Evolutionary conservation across 2,888 invertebrate genomes (phyloP).

Genomic region (Craniophora ligustri): DNA sequence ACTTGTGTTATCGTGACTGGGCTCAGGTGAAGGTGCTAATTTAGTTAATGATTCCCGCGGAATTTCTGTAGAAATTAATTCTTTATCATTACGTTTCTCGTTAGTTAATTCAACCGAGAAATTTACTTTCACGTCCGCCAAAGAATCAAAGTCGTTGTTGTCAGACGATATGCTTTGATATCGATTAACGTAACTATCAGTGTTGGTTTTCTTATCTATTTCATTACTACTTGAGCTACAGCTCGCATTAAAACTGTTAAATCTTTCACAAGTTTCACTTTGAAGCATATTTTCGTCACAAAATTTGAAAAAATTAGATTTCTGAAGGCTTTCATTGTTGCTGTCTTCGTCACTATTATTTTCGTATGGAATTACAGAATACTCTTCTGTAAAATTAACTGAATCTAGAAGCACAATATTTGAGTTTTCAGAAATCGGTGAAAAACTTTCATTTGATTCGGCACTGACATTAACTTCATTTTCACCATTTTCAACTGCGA

Average conservation of each 20-base stretch:
- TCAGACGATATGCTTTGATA: slow-evolving; percentile 72
- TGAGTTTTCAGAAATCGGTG: slow-evolving; percentile 64
- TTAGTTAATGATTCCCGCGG: slow-evolving; percentile 65
- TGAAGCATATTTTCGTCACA: slow-evolving; percentile 83
- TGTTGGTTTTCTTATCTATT: slow-evolving; percentile 71
- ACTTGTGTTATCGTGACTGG: slow-evolving; percentile 62
- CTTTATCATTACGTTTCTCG: slow-evolving; percentile 63
- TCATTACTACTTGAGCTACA: slow-evolving; percentile 74
- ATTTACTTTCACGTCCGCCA: slow-evolving; percentile 79
- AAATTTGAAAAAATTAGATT: slow-evolving; percentile 73
- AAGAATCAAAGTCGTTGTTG: slow-evolving; percentile 77
- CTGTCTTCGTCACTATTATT: slow-evolving; percentile 67
- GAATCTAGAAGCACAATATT: slow-evolving; percentile 77
- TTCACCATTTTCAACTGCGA: slow-evolving; percentile 69
- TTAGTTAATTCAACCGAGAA: slow-evolving; percentile 72
- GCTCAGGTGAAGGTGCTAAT: slow-evolving; percentile 78
- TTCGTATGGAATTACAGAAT: slow-evolving; percentile 70
- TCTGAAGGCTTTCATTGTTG: slow-evolving; percentile 61
- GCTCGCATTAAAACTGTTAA: slow-evolving; percentile 81
- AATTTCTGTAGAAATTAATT: slow-evolving; percentile 62
- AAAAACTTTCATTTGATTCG: slow-evolving; percentile 63
- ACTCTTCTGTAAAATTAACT: slow-evolving; percentile 76
- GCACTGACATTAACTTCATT: slow-evolving; percentile 67
- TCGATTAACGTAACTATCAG: slow-evolving; percentile 72
- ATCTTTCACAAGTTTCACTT: slow-evolving; percentile 82